Evolutionary conservation across 1,140 invertebrate species (phyloP), one percentile per base, ranked within the genome.

Genomic region (Latrodectus geometricus): DNA sequence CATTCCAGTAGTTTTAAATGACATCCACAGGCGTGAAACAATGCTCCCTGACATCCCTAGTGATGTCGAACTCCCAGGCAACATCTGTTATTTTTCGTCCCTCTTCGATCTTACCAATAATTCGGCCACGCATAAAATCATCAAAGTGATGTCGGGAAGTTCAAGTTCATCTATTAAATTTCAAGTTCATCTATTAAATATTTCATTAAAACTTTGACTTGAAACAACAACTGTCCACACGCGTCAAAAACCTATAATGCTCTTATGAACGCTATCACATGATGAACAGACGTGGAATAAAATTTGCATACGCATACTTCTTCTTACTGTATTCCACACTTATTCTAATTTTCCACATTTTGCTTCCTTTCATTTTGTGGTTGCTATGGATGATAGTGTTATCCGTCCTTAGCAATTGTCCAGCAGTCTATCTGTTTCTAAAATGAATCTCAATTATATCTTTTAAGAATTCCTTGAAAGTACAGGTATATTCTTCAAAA

Each of bases 11-110:
- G 75, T 61, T 77, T 77, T 54, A 52, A 77, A 77, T 61, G 54
- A 17, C 54, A 8, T 9, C 75, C 49, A 77, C 50, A 77, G 49
- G 3, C n/a, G 75, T 54, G 75, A 77, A 77, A 77, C 75, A 77
- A 61, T 7, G 21, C n/a, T 77, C 7, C 56, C 50, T n/a, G n/a
- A n/a, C n/a, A n/a, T n/a, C n/a, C n/a, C n/a, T n/a, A 21, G 52
- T 5, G 54, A 77, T 77, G 54, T 54, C 7, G 54, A 77, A 77
- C 54, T 77, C 75, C 35, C 50, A 56, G 50, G 75, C n/a, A 56
- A 77, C 75, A 77, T 77, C 75, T 77, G 75, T 77, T 56, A 61
- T 54, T 61, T 77, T 73, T 73, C 9, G 70, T 17, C 75, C 49
- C 56, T 77, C 75, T 77, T 77, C 75, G n/a, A 54, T 77, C 75